A percentile compares a stretch with the other conserved stretches of the same genome.
Conservation (phyloP, 1,140 invertebrate genomes). For the Diabrotica undecimpunctata region DNA sequence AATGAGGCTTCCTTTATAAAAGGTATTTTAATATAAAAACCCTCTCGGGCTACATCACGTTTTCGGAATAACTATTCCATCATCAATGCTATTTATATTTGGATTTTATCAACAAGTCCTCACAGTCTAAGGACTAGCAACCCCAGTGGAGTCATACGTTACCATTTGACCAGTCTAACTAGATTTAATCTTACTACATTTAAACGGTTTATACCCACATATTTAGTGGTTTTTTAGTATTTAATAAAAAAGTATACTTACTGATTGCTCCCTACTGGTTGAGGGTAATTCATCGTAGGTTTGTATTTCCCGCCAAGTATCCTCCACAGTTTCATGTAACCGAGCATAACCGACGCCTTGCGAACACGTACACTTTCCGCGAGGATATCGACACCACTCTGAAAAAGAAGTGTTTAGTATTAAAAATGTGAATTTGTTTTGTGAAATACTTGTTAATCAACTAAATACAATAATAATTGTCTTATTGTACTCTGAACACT, state of each 20-base stretch:
- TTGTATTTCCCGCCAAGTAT: conserved; percentile 26
- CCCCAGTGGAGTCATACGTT: no score
- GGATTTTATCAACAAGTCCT: no score
- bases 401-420: conserved; percentile 20
- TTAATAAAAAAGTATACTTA: conserved; percentile 1
- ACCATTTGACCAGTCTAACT: no score
- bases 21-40: no score
- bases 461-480: not conserved
- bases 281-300: conserved; percentile 32
- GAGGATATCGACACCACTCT: conserved; percentile 39
- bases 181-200: no score
- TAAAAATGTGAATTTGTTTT: not conserved
- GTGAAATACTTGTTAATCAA: not conserved
- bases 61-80: no score
- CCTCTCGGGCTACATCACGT: no score
- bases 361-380: conserved; percentile 36
- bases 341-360: conserved; percentile 34
- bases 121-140: no score
- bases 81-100: no score
- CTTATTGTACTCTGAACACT: not conserved
- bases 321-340: conserved; percentile 33
- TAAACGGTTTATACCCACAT: no score
- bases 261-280: conserved; percentile 31
- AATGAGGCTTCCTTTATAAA: no score
- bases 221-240: no score